Base-by-base conservation (phyloP, 2,888 invertebrate species). In the Gymnosoma rotundatum region DNA sequence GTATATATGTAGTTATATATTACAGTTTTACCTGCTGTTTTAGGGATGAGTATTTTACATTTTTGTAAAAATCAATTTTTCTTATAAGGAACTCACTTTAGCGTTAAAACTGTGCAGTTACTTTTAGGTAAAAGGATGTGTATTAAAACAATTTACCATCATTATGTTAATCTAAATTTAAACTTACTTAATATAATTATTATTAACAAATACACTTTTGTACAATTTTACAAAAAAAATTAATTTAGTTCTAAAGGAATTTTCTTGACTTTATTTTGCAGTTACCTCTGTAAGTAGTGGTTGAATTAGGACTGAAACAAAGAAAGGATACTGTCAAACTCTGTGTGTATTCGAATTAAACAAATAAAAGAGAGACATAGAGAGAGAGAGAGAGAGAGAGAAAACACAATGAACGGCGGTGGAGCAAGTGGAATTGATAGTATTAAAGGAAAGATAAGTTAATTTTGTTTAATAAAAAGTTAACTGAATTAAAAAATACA, bases 41-140 rank as follows among this genome's bases (percentile, higher is more conserved):
- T 60, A 54, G 72, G 75, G 72, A 79, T 79, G 70, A 66, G 66
- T 83, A 50, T 54, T 74, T 78, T 36, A 54, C 14, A 18, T 60
- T 36, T 64, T 60, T 81, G 70, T 70, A 84, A 84, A 81, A 84
- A 84, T 84, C 84, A 84, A 84, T 84, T 84, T 79, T 78, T 69
- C 58, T 32, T n/a, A 16, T 25, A 64, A 42, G 48, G 21, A n/a
- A 70, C 54, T 74, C 14, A 45, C 50, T 54, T 48, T 0, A 21
- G 16, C 16, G 10, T 42, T n/a, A 66, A 36, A 36, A 20, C 32
- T 10, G 32, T 18, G 10, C n/a, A 18, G 12, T 6, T 18, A 25
- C 0, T 18, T 48, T 18, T 18, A 64, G 2, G n/a, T 21, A 50
- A 48, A 12, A 18, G 10, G 6, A 48, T 50, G 25, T 14, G 10